Evolutionary conservation across 2,113 vertebrate genomes (phyloP).

Genomic region (Sphaerodactylus townsendi): DNA sequence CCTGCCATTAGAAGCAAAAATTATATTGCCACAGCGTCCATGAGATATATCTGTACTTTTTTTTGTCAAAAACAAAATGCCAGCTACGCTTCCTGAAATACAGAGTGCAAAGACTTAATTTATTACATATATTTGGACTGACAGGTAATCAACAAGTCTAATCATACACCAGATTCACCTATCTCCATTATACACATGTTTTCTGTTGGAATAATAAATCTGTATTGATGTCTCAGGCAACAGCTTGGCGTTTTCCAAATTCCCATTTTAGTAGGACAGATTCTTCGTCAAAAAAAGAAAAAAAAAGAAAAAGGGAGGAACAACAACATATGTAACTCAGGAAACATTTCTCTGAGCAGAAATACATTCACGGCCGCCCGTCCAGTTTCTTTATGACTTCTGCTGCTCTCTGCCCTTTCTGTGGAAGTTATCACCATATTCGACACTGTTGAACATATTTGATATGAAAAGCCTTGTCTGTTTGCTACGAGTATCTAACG

Average conservation of each 20-base stretch:
- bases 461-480: conserved; percentile 80
- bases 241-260: conserved; percentile 28
- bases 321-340: conserved; percentile 8
- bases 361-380: conserved; percentile 48
- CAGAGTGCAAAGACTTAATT: conserved; percentile 39
- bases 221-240: not conserved
- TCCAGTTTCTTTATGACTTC: conserved; percentile 27
- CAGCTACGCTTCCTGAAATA: conserved; percentile 32
- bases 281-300: not conserved
- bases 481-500: conserved; percentile 79
- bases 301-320: conserved; percentile 28
- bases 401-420: conserved; percentile 53
- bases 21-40: conserved; percentile 39
- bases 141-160: not conserved
- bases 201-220: not conserved
- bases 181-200: not conserved
- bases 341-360: not conserved
- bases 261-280: conserved; percentile 15
- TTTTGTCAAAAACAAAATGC: conserved; percentile 36
- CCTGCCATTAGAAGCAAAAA: conserved; percentile 55
- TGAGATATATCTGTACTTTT: conserved; percentile 27
- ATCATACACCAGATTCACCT: not conserved
- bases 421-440: conserved; percentile 65
- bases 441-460: conserved; percentile 77
- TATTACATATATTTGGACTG: not conserved